These are phyloP conservation scores for Gonatopus flavifemur DNA, from an alignment of 1,140 invertebrate species.

Conservation along the genomic window DNA sequence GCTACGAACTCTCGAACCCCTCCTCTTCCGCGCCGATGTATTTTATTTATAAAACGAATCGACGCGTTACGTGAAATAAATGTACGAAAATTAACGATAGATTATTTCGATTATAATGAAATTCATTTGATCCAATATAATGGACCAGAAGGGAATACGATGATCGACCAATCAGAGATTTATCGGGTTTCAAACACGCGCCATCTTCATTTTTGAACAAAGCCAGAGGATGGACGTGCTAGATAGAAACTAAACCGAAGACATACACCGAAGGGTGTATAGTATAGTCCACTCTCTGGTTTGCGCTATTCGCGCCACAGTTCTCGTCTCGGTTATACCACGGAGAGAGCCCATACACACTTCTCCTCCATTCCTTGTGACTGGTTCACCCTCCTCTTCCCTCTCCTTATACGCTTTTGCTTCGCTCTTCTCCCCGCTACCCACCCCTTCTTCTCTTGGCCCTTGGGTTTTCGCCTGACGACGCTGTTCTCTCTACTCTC, in stretches of 20 bases:
- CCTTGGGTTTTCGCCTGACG: slow-evolving; percentile 45
- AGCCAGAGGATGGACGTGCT: slow-evolving; percentile 52
- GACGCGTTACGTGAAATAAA: slow-evolving; percentile 11
- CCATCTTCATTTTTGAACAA: slow-evolving; percentile 83
- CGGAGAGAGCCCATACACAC: too few relatives aligned
- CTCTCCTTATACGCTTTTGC: slow-evolving; percentile 9
- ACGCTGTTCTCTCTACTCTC: slow-evolving; percentile 53
- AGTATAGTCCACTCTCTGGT: slow-evolving; percentile 38
- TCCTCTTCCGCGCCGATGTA: slow-evolving; percentile 44
- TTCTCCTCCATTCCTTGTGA: slow-evolving; percentile 35
- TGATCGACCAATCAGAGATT: slow-evolving; percentile 60
- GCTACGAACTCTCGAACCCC: slow-evolving; percentile 63
- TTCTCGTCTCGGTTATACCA: too few relatives aligned
- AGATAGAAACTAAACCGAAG: slow-evolving; percentile 25
- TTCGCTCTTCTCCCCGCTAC: not conserved
- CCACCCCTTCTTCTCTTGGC: slow-evolving; percentile 11
- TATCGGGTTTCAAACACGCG: slow-evolving; percentile 69
- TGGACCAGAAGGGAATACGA: not conserved
- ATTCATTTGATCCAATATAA: slow-evolving; percentile 7
- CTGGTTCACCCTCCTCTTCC: slow-evolving; percentile 26
- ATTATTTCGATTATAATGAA: slow-evolving; percentile 9
- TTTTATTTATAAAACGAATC: slow-evolving; percentile 31
- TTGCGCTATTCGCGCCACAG: slow-evolving; percentile 38
- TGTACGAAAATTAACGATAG: slow-evolving; percentile 17
- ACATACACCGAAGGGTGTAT: too few relatives aligned